phyloP scores from a whole-genome alignment of 2,113 vertebrate genomes.

The Castor canadensis region DNA sequence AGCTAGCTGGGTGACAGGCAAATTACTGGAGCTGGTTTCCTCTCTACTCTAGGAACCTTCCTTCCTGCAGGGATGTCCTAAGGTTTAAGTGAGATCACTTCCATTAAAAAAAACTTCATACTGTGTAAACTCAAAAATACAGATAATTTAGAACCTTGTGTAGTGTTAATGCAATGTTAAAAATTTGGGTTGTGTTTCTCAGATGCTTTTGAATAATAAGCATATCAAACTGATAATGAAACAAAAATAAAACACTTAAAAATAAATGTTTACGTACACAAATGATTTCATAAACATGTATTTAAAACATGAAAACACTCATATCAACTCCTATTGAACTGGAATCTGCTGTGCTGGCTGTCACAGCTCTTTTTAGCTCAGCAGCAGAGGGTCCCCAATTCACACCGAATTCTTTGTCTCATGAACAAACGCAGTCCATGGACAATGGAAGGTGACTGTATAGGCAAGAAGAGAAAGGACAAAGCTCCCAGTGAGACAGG shows the following conservation, averaged over 20 bases:
- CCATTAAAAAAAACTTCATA: neutral
- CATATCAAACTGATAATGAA: neutral
- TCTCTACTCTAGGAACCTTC: neutral
- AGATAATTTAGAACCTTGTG: neutral
- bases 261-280: neutral
- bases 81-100: neutral
- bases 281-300: neutral
- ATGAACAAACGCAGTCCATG: too few species aligned
- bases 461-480: too few species aligned
- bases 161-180: neutral
- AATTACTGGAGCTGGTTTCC: neutral
- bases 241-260: neutral
- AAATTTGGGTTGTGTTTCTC: neutral
- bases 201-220: constrained; percentile 11
- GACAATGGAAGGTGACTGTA: too few species aligned
- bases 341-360: too few species aligned
- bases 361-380: too few species aligned
- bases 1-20: neutral
- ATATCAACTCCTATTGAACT: too few species aligned
- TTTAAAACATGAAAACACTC: constrained; percentile 1
- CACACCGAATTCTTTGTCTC: too few species aligned
- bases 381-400: too few species aligned
- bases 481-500: too few species aligned
- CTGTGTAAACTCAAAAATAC: neutral
- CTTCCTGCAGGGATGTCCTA: neutral